Evolutionary conservation across 2,797 vertebrate species (phyloP), one percentile per base, ranked within the genome.

Genomic region (Synanceia verrucosa): DNA sequence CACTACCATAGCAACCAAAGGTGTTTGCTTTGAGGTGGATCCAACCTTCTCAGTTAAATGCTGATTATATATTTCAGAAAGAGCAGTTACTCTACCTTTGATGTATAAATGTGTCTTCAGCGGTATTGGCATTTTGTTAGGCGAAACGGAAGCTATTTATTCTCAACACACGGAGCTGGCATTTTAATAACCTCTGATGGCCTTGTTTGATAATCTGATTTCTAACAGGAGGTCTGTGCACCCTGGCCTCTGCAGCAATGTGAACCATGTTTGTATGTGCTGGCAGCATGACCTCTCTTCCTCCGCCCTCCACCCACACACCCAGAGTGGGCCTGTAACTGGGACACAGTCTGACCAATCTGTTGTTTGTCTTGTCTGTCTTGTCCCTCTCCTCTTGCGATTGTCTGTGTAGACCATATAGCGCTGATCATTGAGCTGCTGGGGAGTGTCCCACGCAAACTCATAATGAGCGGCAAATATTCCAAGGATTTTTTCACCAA

Each of bases 401-500:
- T 46, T 34, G 14, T 69, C 73, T 77, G 41, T 36, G 66, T 84
- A 99, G 97, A 99, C 93, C 98, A 99, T 89, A 99, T 99, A 93
- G 98, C 97, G 69, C 93, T 99, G 95, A 98, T 99, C 94, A 98
- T 99, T 94, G 97, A 99, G 95, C 96, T 99, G 89, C 94, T 99
- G 94, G 98, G 97, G 70, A 95, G 93, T 85, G 94, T 99, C 91
- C 98, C 97, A 93, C 96, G 96, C 90, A 99, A 98, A 92, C 96
- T 99, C 86, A 94, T 98, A 89, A 88, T 95, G 89, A 94, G 93
- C 33, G 98, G 97, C 90, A 99, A 99, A 95, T 98, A 99, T 93
- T 97, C 97, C 92, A 99, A 98, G 96, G 98, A 99, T 80, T 99
- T 99, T 95, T 99, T 99, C 96, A 97, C 96, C 94, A 99, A 99